A percentile compares a stretch with the other conserved stretches of the same genome.
These are phyloP conservation scores for Pollimyrus isidori DNA, from an alignment of 2,113 vertebrate species.

Conservation along the genomic window DNA sequence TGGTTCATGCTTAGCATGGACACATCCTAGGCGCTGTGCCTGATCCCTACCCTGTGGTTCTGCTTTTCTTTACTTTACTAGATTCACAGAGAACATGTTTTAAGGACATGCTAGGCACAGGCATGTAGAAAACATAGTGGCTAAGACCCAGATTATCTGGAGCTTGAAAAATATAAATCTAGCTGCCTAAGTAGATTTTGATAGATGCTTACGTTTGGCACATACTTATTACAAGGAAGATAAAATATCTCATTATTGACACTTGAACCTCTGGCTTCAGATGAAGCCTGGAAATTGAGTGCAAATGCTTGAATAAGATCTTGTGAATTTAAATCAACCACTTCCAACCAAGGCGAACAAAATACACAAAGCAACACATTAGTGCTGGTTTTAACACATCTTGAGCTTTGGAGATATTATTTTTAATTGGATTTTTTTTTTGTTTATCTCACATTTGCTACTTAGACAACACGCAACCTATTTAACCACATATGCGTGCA, in stretches of 20 bases:
- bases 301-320: neutral
- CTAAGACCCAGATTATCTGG: neutral
- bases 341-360: neutral
- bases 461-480: neutral
- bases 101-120: neutral
- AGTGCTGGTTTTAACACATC: neutral
- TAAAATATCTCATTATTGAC: neutral
- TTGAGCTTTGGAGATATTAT: neutral
- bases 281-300: neutral
- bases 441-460: neutral
- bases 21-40: neutral
- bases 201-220: neutral
- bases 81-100: neutral
- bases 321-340: conserved; percentile 13
- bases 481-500: neutral
- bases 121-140: neutral
- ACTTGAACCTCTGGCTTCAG: neutral
- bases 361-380: neutral
- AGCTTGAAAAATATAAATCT: neutral
- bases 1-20: neutral
- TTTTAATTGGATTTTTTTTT: neutral
- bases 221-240: neutral
- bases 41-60: neutral
- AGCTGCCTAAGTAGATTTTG: neutral
- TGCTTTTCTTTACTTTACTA: neutral